These are phyloP conservation scores for Trogon melanurus DNA, from an alignment of 2,113 vertebrate species.

Conservation along the genomic window DNA sequence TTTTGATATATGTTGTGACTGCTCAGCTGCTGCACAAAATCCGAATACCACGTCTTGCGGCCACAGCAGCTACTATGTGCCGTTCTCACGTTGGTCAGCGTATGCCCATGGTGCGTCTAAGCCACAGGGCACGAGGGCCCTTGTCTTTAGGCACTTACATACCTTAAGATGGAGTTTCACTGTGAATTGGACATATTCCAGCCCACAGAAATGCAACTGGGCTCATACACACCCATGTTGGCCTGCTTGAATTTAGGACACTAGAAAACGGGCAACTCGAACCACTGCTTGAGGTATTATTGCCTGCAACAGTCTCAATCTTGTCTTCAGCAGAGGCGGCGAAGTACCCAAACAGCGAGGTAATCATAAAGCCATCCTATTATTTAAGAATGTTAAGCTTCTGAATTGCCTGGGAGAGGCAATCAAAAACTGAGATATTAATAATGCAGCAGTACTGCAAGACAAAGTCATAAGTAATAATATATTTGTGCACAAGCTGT, in stretches of 20 bases:
- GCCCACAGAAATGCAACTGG: background rate
- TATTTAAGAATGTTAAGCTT: background rate
- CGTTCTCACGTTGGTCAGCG: background rate
- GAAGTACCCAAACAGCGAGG: background rate
- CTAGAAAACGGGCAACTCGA: background rate
- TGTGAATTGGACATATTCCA: background rate
- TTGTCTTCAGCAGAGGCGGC: background rate
- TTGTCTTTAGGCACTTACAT: background rate
- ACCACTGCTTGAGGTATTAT: background rate
- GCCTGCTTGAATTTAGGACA: background rate
- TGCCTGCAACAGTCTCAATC: background rate
- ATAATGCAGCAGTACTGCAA: background rate
- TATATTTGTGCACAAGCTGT: background rate
- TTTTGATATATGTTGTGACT: background rate
- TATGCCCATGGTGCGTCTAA: rapidly evolving
- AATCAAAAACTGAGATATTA: background rate
- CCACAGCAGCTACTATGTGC: background rate
- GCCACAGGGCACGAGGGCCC: background rate
- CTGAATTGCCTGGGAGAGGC: background rate
- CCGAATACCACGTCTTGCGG: background rate
- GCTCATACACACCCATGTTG: background rate
- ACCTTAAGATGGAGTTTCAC: background rate
- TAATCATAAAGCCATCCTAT: background rate
- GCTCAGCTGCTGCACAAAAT: background rate
- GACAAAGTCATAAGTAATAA: background rate